Evolutionary conservation across 2,797 vertebrate genomes (phyloP).

Genomic region (Propithecus deckenii): DNA sequence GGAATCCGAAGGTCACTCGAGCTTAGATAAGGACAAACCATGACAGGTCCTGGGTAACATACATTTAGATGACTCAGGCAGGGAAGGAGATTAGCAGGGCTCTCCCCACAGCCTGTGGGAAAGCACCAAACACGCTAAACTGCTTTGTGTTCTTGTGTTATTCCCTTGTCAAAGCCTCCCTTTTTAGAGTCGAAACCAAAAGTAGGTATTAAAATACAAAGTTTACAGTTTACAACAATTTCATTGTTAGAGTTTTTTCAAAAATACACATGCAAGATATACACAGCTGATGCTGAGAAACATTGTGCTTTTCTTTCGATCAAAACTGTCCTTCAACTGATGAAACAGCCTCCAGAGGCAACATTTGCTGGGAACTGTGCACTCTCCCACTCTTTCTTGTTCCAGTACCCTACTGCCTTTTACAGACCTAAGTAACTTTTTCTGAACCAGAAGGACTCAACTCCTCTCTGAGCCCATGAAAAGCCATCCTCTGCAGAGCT

Average conservation of each 20-base stretch:
- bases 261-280: neutral
- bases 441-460: neutral
- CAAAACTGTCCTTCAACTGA: neutral
- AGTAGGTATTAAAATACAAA: neutral
- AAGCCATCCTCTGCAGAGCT: neutral
- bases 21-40: neutral
- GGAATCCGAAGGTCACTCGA: neutral
- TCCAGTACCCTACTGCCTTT: neutral
- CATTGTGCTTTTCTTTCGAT: neutral
- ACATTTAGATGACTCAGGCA: accelerated
- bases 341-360: neutral
- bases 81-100: neutral
- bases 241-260: neutral
- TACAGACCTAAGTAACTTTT: neutral
- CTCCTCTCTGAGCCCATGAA: neutral
- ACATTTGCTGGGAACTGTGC: neutral
- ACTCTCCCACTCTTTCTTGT: neutral
- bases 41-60: neutral
- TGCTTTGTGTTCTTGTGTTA: neutral
- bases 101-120: neutral
- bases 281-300: neutral
- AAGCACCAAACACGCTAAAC: neutral
- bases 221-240: neutral
- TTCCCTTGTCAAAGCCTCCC: neutral
- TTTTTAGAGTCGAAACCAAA: neutral